Conservation (phyloP, 2,113 vertebrate species). For the Delphinapterus leucas region DNA sequence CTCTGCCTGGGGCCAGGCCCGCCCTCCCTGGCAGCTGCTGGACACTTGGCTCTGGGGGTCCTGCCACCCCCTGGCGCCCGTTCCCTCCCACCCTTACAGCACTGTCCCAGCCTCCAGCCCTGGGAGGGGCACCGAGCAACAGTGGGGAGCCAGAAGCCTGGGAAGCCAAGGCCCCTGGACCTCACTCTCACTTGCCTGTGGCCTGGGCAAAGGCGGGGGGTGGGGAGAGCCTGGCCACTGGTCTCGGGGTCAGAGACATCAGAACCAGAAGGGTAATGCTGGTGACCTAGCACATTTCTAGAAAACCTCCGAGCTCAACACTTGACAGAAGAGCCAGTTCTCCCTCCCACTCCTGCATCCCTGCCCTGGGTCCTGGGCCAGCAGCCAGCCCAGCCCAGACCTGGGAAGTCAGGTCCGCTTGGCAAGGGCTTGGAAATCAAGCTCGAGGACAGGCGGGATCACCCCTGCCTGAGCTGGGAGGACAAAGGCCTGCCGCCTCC, state of each 20-base stretch:
- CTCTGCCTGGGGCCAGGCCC: neutral
- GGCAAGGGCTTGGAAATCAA: neutral
- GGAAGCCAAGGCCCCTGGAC: neutral
- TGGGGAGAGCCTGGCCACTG: neutral
- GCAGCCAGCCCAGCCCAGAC: neutral
- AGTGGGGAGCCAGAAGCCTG: neutral
- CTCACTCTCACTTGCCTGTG: neutral
- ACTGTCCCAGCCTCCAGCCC: neutral
- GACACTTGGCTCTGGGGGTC: neutral
- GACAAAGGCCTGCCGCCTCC: neutral
- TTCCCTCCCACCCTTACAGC: neutral
- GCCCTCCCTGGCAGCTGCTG: neutral
- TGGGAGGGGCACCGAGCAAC: too few species aligned
- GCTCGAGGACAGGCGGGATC: neutral
- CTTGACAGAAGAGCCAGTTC: neutral
- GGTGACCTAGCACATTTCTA: neutral
- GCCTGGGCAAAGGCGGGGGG: neutral
- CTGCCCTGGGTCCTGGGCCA: neutral
- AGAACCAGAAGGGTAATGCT: neutral
- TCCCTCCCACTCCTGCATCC: neutral
- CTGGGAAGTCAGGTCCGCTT: neutral
- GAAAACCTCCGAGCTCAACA: neutral
- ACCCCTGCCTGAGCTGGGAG: neutral
- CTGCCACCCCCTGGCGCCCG: accelerated
- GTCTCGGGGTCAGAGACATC: neutral